phyloP scores from a whole-genome alignment of 2,888 invertebrate genomes.

The Tetragonula carbonaria region DNA sequence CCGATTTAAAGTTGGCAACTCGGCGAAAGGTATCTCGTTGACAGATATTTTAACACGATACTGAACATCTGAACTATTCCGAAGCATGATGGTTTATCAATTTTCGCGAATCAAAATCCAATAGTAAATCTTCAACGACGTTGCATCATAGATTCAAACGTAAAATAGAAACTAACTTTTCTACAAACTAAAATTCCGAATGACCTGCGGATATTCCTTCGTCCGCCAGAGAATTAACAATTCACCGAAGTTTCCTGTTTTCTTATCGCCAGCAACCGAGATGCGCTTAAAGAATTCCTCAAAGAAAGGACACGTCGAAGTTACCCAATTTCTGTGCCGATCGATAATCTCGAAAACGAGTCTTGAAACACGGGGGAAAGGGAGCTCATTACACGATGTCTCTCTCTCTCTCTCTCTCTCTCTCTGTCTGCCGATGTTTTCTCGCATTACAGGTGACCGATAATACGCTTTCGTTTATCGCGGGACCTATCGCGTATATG shows the following conservation, averaged over 20 bases:
- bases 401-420: background rate
- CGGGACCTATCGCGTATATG: background rate
- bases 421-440: slow-evolving; percentile 18
- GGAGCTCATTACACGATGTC: slow-evolving; percentile 32
- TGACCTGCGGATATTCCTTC: no score
- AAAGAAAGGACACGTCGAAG: background rate
- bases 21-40: background rate
- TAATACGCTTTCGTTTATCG: slow-evolving; percentile 24
- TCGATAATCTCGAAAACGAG: slow-evolving; percentile 14
- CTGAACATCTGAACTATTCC: background rate
- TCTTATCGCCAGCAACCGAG: background rate
- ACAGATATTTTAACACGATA: background rate
- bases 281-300: background rate
- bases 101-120: no score
- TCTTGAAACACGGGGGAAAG: background rate
- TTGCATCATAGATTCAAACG: no score
- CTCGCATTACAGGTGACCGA: slow-evolving; percentile 27
- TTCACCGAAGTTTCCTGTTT: background rate
- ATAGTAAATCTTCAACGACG: no score
- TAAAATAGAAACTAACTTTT: no score
- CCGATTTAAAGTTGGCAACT: background rate
- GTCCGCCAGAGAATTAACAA: no score
- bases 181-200: no score
- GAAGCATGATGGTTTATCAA: no score
- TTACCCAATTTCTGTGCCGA: slow-evolving; percentile 11